These are phyloP conservation scores for Brachylomia viminalis DNA, from an alignment of 2,888 invertebrate species.

Conservation along the genomic window DNA sequence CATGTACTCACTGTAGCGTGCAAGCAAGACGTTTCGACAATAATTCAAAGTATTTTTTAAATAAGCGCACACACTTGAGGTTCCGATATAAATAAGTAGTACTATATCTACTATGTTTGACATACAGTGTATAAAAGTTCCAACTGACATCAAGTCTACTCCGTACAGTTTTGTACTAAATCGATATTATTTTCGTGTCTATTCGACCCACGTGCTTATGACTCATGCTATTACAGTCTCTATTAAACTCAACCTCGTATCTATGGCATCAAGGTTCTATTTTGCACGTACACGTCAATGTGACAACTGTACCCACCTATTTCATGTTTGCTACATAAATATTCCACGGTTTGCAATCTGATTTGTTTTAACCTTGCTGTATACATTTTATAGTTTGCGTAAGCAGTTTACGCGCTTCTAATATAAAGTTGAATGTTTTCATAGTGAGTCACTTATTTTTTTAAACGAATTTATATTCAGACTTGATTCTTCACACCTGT, in stretches of 20 bases:
- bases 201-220: slow-evolving; percentile 74
- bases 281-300: slow-evolving; percentile 65
- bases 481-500: slow-evolving; percentile 62
- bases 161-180: slow-evolving; percentile 77
- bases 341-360: slow-evolving; percentile 74
- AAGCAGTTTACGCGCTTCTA: slow-evolving; percentile 71
- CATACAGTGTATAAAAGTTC: slow-evolving; percentile 61
- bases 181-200: slow-evolving; percentile 82
- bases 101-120: slow-evolving; percentile 58
- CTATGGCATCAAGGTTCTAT: slow-evolving; percentile 68
- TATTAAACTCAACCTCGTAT: slow-evolving; percentile 74
- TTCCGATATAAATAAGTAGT: slow-evolving; percentile 62
- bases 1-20: background rate
- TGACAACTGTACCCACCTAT: slow-evolving; percentile 73
- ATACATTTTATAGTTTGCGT: slow-evolving; percentile 73
- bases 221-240: slow-evolving; percentile 74
- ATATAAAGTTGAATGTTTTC: slow-evolving; percentile 71
- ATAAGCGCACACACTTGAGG: slow-evolving; percentile 58
- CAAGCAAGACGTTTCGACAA: slow-evolving; percentile 27
- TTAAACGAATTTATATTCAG: slow-evolving; percentile 64
- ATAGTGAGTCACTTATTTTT: slow-evolving; percentile 66
- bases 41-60: slow-evolving; percentile 28
- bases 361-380: slow-evolving; percentile 78
- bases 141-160: slow-evolving; percentile 66
- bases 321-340: slow-evolving; percentile 76